Evolutionary conservation across 2,797 vertebrate species (phyloP).

Genomic region (Atherinosoma microstoma): DNA sequence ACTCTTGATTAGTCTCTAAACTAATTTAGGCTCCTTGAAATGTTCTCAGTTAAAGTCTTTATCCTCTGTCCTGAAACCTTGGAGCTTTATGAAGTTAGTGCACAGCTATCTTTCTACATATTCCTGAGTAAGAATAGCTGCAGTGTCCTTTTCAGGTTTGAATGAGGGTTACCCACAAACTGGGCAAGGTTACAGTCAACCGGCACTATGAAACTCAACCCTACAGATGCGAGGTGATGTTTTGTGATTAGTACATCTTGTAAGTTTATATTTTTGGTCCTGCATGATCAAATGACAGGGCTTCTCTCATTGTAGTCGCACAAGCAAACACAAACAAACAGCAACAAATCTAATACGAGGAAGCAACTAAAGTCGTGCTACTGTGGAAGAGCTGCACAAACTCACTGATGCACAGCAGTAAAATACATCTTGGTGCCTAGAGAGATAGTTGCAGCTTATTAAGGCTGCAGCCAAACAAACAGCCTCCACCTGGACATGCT

Average conservation of each 20-base stretch:
- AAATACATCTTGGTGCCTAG: constrained; percentile 39
- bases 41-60: constrained; percentile 45
- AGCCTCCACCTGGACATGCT: constrained; percentile 40
- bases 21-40: constrained; percentile 46
- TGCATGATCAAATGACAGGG: constrained; percentile 58
- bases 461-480: constrained; percentile 48
- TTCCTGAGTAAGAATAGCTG: constrained; percentile 53
- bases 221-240: constrained; percentile 24
- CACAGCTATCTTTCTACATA: constrained; percentile 36
- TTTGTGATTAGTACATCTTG: constrained; percentile 26
- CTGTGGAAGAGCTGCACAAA: constrained; percentile 36
- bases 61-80: constrained; percentile 49
- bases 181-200: constrained; percentile 53
- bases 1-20: constrained; percentile 49
- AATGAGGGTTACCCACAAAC: constrained; percentile 43
- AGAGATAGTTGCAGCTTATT: constrained; percentile 59
- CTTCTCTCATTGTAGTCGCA: constrained; percentile 37
- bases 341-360: constrained; percentile 27
- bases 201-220: constrained; percentile 56
- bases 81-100: constrained; percentile 17
- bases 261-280: constrained; percentile 61
- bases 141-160: constrained; percentile 27
- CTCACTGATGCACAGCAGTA: constrained; percentile 17
- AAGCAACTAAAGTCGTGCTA: constrained; percentile 23
- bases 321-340: constrained; percentile 54